Percentiles rank a stretch among this genome's conserved stretches.
phyloP scores from a whole-genome alignment of 2,113 vertebrate species.

The Sclerurus mexicanus region DNA sequence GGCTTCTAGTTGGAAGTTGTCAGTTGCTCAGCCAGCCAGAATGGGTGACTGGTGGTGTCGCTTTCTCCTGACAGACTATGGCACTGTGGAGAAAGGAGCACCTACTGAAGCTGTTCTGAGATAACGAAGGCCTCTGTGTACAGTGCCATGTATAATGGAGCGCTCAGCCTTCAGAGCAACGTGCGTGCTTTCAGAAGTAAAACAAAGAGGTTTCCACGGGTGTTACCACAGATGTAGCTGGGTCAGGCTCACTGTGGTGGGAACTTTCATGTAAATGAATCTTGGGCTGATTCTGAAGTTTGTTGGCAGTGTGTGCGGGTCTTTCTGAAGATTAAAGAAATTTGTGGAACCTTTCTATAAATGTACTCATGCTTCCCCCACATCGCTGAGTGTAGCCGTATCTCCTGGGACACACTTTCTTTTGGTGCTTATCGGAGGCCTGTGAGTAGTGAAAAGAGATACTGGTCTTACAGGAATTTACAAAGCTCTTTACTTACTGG shows the following conservation, averaged over 20 bases:
- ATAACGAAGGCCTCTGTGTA: fast-evolving
- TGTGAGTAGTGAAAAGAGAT: neutral
- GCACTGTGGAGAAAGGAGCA: neutral
- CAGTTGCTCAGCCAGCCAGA: too few relatives aligned
- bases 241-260: neutral
- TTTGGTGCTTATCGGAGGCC: neutral
- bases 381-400: fast-evolving
- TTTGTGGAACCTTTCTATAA: neutral
- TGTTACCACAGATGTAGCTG: neutral
- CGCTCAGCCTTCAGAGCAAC: too few relatives aligned
- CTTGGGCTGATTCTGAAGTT: neutral
- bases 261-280: neutral
- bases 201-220: neutral
- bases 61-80: neutral
- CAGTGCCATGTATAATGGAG: fast-evolving
- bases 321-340: neutral
- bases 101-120: neutral
- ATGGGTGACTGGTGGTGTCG: fast-evolving
- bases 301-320: neutral
- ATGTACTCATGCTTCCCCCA: neutral
- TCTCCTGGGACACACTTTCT: neutral
- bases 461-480: neutral
- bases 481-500: neutral
- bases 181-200: neutral
- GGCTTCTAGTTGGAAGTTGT: neutral